A percentile compares a stretch with the other conserved stretches of the same genome.
phyloP scores from a whole-genome alignment of 2,113 vertebrate species.

The Sterna hirundo region DNA sequence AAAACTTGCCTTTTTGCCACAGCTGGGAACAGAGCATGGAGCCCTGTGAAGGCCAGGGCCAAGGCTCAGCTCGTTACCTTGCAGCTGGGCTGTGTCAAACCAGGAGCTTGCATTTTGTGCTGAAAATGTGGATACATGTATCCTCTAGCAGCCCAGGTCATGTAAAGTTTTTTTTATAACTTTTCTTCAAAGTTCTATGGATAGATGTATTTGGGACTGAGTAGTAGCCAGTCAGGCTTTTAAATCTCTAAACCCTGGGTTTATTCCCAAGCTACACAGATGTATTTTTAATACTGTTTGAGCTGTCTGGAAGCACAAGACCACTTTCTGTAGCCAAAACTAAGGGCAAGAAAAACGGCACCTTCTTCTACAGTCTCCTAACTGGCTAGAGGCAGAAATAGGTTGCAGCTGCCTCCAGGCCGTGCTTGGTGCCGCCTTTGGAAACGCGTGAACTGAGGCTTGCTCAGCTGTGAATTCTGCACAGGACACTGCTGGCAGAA shows the following conservation, averaged over 20 bases:
- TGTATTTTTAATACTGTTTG: not conserved
- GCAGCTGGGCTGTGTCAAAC: not conserved
- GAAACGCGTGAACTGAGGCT: not conserved
- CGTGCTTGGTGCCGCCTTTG: not conserved
- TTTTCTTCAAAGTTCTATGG: not conserved
- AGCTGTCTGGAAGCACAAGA: not conserved
- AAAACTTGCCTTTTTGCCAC: not conserved
- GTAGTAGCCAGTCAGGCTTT: not conserved
- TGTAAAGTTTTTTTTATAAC: not conserved
- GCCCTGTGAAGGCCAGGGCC: not conserved
- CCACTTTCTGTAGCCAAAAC: not conserved
- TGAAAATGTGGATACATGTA: rapidly evolving
- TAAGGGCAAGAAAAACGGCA: not conserved
- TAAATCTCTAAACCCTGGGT: not conserved
- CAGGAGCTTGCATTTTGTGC: not conserved
- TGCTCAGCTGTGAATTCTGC: not conserved
- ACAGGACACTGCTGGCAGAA: not conserved
- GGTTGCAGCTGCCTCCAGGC: not conserved
- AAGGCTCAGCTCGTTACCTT: not conserved
- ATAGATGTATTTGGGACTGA: not conserved
- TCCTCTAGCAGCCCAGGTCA: not conserved
- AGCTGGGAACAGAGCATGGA: not conserved
- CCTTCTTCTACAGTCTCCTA: not conserved
- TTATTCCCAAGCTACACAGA: not conserved
- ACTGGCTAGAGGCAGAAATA: not conserved